phyloP scores from a whole-genome alignment of 2,113 vertebrate genomes.

The Petroica traversi region DNA sequence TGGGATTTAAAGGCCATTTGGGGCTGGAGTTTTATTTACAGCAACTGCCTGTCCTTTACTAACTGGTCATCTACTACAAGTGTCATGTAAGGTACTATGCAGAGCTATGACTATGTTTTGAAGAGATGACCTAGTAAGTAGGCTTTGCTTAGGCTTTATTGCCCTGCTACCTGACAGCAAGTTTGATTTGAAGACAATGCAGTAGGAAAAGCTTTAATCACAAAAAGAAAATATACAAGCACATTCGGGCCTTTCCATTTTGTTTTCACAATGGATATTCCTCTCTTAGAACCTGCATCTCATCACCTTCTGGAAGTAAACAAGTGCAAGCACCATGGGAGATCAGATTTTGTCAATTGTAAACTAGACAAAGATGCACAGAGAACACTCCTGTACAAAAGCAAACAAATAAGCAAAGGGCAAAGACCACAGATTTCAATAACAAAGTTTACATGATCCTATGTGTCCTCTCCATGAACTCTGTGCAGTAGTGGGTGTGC shows the following conservation, averaged over 20 bases:
- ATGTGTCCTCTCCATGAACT: neutral
- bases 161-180: neutral
- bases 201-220: neutral
- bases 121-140: neutral
- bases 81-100: neutral
- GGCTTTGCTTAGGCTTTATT: neutral
- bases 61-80: neutral
- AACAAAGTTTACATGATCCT: neutral
- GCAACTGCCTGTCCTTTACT: neutral
- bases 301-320: neutral
- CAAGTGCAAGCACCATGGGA: fast-evolving
- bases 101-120: neutral
- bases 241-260: neutral
- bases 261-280: neutral
- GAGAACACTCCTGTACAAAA: neutral
- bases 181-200: neutral
- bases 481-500: neutral
- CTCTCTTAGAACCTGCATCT: neutral
- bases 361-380: neutral
- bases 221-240: neutral
- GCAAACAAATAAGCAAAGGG: conserved; percentile 7
- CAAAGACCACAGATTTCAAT: neutral
- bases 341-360: neutral
- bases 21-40: neutral
- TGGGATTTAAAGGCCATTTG: neutral